phyloP scores from a whole-genome alignment of 2,113 vertebrate genomes.

The Bubo bubo region DNA sequence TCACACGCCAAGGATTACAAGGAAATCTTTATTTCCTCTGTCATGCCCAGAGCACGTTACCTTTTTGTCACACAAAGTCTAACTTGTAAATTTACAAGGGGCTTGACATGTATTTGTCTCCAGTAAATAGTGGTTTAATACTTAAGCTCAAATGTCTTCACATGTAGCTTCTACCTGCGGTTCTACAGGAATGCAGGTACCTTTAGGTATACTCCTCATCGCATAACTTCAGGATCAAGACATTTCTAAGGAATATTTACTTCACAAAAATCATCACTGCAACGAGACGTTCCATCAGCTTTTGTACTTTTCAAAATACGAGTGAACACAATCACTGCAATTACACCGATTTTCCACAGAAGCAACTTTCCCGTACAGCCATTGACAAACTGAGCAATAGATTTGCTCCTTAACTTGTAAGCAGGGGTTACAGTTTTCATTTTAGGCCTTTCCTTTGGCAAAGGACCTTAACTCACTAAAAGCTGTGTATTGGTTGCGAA shows the following conservation, averaged over 20 bases:
- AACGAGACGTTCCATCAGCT: not conserved
- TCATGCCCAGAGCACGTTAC: no score
- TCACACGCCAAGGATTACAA: not conserved
- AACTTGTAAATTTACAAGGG: not conserved
- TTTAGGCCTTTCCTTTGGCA: not conserved
- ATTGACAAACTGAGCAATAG: not conserved
- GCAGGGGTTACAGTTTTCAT: not conserved
- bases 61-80: not conserved
- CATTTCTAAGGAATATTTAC: not conserved
- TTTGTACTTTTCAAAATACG: not conserved
- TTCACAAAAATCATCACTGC: not conserved
- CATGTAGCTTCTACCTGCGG: not conserved
- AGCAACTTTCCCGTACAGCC: not conserved
- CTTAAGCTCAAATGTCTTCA: not conserved
- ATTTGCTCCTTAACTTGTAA: not conserved
- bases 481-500: not conserved
- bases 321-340: rapidly evolving
- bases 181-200: not conserved
- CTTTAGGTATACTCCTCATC: not conserved
- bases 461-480: not conserved
- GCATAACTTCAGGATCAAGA: not conserved
- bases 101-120: not conserved
- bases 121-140: not conserved
- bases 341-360: not conserved
- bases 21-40: not conserved